Percentiles rank a stretch among this genome's conserved stretches.
Conservation (phyloP, 1,140 invertebrate genomes). For the Zaprionus davidi region DNA sequence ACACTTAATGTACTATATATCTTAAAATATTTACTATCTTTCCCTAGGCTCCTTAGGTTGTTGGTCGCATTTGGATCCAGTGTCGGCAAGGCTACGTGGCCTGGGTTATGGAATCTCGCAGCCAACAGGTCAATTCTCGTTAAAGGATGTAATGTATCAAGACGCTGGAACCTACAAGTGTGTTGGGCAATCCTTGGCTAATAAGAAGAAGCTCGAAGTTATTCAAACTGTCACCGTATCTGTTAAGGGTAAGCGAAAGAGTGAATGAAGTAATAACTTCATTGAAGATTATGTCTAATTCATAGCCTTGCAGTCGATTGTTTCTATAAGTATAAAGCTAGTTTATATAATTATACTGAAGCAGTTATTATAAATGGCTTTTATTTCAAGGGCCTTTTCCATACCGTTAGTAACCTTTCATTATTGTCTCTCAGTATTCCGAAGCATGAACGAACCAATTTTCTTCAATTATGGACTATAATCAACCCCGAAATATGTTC, state of each 20-base stretch:
- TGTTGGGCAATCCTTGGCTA: constrained; percentile 87
- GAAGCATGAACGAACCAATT: not conserved
- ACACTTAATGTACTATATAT: constrained; percentile 53
- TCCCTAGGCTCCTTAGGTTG: constrained; percentile 85
- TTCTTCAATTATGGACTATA: not conserved
- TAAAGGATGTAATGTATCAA: constrained; percentile 90
- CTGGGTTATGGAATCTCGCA: constrained; percentile 87
- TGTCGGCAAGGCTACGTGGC: constrained; percentile 86
- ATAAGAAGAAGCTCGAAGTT: constrained; percentile 85
- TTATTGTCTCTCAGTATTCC: not conserved
- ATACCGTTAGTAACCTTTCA: not conserved
- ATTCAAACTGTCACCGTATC: constrained; percentile 84
- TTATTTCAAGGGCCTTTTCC: not conserved
- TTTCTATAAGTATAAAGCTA: no score
- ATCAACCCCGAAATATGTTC: not conserved
- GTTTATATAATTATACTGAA: no score
- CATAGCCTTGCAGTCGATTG: no score
- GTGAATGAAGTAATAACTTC: not conserved
- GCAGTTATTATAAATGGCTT: no score
- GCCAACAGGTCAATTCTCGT: constrained; percentile 86
- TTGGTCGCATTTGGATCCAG: constrained; percentile 86
- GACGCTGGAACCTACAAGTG: constrained; percentile 91
- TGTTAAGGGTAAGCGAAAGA: constrained; percentile 84
- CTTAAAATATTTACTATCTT: not conserved
- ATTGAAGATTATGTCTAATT: not conserved